Conservation (phyloP, 2,888 invertebrate genomes). For the Plemyria rubiginata region DNA sequence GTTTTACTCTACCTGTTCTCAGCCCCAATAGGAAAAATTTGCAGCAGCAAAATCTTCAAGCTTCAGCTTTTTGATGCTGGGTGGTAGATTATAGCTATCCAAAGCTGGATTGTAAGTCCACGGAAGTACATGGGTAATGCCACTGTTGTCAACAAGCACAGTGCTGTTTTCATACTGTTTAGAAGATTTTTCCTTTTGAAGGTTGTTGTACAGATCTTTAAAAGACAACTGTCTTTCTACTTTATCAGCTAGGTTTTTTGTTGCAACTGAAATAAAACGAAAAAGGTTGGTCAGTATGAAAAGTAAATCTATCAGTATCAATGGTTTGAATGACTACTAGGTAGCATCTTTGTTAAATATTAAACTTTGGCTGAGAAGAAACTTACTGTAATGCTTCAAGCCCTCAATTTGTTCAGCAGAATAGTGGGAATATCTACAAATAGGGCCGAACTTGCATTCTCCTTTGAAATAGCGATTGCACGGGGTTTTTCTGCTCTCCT, state of each 20-base stretch:
- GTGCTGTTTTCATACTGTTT: constrained; percentile 48
- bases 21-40: constrained; percentile 85
- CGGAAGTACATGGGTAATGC: constrained; percentile 72
- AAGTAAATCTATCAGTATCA: too few species aligned
- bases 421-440: constrained; percentile 89
- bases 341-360: too few species aligned
- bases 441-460: constrained; percentile 87
- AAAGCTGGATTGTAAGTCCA: constrained; percentile 84
- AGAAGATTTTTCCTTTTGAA: constrained; percentile 57
- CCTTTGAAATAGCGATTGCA: constrained; percentile 86
- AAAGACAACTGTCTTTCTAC: constrained; percentile 57
- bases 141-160: constrained; percentile 62
- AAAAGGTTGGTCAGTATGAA: too few species aligned
- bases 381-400: constrained; percentile 70
- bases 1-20: constrained; percentile 7
- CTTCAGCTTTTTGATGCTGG: constrained; percentile 84
- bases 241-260: constrained; percentile 46
- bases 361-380: not conserved
- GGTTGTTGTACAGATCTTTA: constrained; percentile 64
- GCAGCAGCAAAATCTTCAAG: constrained; percentile 79
- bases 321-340: too few species aligned
- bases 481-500: constrained; percentile 86
- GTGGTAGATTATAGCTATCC: constrained; percentile 82
- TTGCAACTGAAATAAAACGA: constrained; percentile 54
- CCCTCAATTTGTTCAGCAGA: constrained; percentile 81